Base-by-base conservation (phyloP, 2,797 vertebrate species). In the Mormyrops attenuatus region DNA sequence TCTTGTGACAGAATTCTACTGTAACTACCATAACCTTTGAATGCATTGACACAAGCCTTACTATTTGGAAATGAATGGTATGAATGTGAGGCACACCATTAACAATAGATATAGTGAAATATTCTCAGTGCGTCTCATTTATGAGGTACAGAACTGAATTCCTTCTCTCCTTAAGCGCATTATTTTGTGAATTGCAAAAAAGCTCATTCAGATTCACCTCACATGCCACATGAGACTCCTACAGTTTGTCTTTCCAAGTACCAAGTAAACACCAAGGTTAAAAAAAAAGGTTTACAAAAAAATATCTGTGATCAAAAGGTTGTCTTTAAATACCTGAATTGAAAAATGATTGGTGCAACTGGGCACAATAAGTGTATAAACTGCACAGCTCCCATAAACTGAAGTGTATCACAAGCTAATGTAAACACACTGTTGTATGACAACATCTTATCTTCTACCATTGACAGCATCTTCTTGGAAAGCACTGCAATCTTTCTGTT, bases 401-500 rank as follows among this genome's bases (percentile, higher is more conserved):
- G 2, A 80, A 44, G 20, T 80, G 15, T 44, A 44, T 80, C 38
- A n/a, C 44, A 38, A 73, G 30, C 1, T 34, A 44, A 44, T 80
- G 38, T 44, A 80, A 41, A 80, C 44, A 80, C 38, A 41, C 17
- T 2, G n/a, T 3, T 63, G 15, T 44, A 77, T 17, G 38, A 41
- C 11, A 77, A 34, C 34, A 77, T 77, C 22, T 34, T 69, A 69
- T 30, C 30, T 73, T 73, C 30, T 73, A 38, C 66, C 66, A 73
- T 38, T 73, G 20, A 49, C 80, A 63, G 8, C 60, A 50, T 85
- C 20, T 85, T 47, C 3, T 50, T 85, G 82, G 80, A 50, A 85
- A 53, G 73, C 73, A 44, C 3, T n/a, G 73, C 17, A 20, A 26
- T 47, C 47, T 88, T 5, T n/a, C 88, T 73, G 85, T 90, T 91